These are phyloP conservation scores for Zaprionus ornatus DNA, from an alignment of 1,140 invertebrate species.

Conservation along the genomic window DNA sequence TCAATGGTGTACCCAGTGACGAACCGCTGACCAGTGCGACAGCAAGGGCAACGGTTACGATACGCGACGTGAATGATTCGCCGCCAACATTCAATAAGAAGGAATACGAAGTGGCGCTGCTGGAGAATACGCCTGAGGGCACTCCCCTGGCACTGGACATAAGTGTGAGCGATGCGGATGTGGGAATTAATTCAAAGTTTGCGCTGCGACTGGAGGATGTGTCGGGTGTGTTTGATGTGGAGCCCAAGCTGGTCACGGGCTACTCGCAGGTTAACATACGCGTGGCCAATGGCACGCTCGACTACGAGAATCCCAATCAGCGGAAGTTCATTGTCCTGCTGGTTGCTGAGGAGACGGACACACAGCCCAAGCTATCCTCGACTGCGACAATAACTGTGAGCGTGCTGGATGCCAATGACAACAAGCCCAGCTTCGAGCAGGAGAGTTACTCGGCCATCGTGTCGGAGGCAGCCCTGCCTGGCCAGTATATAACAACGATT, in stretches of 20 bases:
- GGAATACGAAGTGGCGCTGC: conserved; percentile 92
- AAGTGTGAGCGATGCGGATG: conserved; percentile 93
- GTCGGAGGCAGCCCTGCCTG: conserved; percentile 89
- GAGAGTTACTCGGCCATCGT: conserved; percentile 89
- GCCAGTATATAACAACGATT: conserved; percentile 89
- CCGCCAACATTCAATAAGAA: conserved; percentile 92
- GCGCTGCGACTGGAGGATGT: conserved; percentile 90
- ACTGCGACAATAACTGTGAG: conserved; percentile 94
- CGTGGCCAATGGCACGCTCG: conserved; percentile 91
- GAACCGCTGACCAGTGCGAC: conserved; percentile 88
- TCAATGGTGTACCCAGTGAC: conserved; percentile 88
- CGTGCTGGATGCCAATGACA: conserved; percentile 95
- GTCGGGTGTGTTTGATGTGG: conserved; percentile 92
- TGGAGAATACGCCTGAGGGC: conserved; percentile 92
- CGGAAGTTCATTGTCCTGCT: conserved; percentile 95
- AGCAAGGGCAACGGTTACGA: conserved; percentile 91
- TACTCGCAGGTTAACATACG: conserved; percentile 92
- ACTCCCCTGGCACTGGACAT: conserved; percentile 93
- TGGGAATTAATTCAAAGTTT: conserved; percentile 92
- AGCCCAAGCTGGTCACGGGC: conserved; percentile 91
- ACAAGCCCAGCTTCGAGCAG: conserved; percentile 91
- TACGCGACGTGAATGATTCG: conserved; percentile 97
- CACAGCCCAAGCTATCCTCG: conserved; percentile 90
- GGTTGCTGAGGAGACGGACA: conserved; percentile 92
- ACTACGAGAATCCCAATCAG: conserved; percentile 96